Percentiles rank a stretch among this genome's conserved stretches.
phyloP scores from a whole-genome alignment of 2,113 vertebrate species.

The Poeciliopsis retropinna region DNA sequence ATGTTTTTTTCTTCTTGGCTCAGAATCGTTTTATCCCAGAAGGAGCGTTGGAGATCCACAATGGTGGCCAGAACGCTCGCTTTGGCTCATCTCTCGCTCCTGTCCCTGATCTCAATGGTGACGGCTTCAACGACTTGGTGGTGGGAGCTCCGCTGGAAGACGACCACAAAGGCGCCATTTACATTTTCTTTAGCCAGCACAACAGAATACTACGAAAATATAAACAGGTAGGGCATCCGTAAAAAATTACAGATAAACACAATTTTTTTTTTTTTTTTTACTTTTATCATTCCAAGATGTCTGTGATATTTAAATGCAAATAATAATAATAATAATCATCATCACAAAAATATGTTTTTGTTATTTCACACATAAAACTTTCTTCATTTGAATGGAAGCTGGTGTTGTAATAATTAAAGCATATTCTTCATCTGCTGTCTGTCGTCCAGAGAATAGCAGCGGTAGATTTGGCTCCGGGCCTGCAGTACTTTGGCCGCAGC shows the following conservation, averaged over 20 bases:
- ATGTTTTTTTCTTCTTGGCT: background rate
- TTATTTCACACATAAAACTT: background rate
- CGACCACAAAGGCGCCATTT: constrained; percentile 88
- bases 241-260: background rate
- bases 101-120: constrained; percentile 91
- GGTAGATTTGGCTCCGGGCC: constrained; percentile 78
- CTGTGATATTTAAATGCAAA: no score
- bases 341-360: background rate
- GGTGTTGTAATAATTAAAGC: background rate
- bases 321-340: no score
- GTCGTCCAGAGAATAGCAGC: constrained; percentile 86
- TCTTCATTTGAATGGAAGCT: background rate
- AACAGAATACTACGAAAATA: constrained; percentile 85
- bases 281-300: background rate
- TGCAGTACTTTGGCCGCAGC: constrained; percentile 95
- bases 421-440: constrained; percentile 11
- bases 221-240: constrained; percentile 84
- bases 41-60: constrained; percentile 83
- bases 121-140: constrained; percentile 90
- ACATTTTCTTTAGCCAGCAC: constrained; percentile 86
- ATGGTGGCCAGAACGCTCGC: constrained; percentile 89
- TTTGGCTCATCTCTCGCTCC: constrained; percentile 91
- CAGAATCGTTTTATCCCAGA: constrained; percentile 85
- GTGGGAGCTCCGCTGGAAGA: constrained; percentile 94
- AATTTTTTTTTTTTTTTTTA: background rate